A percentile compares a stretch with the other conserved stretches of the same genome.
Evolutionary conservation across 2,888 invertebrate species (phyloP).

Genomic region (Pardosa pseudoannulata): DNA sequence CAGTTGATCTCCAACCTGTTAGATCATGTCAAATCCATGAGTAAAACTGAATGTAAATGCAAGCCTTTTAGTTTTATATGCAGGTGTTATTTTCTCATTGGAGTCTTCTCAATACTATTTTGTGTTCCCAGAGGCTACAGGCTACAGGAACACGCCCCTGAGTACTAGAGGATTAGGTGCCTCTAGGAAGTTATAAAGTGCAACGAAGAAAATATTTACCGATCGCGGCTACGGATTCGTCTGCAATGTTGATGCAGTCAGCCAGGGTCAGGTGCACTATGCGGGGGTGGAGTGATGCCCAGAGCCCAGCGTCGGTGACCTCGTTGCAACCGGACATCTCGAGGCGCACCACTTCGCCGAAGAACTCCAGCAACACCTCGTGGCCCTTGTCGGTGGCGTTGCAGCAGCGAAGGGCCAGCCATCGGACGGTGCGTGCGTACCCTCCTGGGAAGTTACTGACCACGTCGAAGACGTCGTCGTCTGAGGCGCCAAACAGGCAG

Average conservation of each 20-base stretch:
- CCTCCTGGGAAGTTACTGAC: conserved; percentile 87
- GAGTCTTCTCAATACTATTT: too few relatives aligned
- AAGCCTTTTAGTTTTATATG: too few relatives aligned
- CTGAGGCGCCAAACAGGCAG: conserved; percentile 89
- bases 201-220: conserved; percentile 27
- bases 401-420: conserved; percentile 90
- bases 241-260: conserved; percentile 98
- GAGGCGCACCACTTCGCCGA: conserved; percentile 91
- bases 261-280: conserved; percentile 94
- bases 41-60: too few relatives aligned
- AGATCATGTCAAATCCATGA: too few relatives aligned
- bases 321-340: conserved; percentile 97
- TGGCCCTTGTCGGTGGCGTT: conserved; percentile 93
- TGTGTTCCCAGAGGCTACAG: too few relatives aligned
- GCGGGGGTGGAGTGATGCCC: conserved; percentile 94
- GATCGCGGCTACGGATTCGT: conserved; percentile 96
- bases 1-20: too few relatives aligned
- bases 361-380: conserved; percentile 90
- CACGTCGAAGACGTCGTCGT: conserved; percentile 92
- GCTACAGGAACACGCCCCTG: too few relatives aligned
- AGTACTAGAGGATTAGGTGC: too few relatives aligned
- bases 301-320: conserved; percentile 95
- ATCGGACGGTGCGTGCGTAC: conserved; percentile 86
- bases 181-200: too few relatives aligned
- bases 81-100: too few relatives aligned